phyloP scores from a whole-genome alignment of 2,797 vertebrate species.

The Urocyon cinereoargenteus region DNA sequence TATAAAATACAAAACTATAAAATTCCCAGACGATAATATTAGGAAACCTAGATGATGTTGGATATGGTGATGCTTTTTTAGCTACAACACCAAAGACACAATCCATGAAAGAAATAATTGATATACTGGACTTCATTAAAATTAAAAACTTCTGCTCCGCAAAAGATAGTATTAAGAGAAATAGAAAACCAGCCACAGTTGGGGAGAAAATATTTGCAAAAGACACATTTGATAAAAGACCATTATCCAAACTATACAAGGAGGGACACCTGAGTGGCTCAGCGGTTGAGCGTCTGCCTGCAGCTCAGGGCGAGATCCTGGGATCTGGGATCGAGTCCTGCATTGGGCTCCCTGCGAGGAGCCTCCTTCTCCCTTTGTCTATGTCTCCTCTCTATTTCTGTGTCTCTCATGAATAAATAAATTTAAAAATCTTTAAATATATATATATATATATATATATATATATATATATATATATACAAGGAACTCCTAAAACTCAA shows the following conservation, averaged over 20 bases:
- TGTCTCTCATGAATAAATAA: too few species aligned
- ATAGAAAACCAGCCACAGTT: neutral
- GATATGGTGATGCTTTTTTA: neutral
- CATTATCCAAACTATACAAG: neutral
- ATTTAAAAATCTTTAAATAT: too few species aligned
- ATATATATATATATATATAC: neutral
- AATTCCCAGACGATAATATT: neutral
- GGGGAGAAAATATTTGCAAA: neutral
- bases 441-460: neutral
- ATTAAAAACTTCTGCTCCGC: neutral
- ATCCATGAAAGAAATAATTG: neutral
- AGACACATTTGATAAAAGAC: neutral
- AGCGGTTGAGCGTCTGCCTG: too few species aligned
- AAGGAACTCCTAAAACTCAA: neutral
- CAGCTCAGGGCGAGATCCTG: too few species aligned
- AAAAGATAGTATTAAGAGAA: neutral
- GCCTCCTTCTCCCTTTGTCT: too few species aligned
- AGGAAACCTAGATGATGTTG: neutral
- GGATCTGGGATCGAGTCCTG: too few species aligned
- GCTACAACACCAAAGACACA: neutral
- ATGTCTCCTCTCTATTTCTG: too few species aligned
- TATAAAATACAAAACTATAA: neutral
- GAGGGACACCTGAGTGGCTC: neutral
- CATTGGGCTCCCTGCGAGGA: too few species aligned
- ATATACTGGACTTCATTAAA: neutral